Evolutionary conservation across 2,888 invertebrate species (phyloP).

Genomic region (Dynastes hyllus): DNA sequence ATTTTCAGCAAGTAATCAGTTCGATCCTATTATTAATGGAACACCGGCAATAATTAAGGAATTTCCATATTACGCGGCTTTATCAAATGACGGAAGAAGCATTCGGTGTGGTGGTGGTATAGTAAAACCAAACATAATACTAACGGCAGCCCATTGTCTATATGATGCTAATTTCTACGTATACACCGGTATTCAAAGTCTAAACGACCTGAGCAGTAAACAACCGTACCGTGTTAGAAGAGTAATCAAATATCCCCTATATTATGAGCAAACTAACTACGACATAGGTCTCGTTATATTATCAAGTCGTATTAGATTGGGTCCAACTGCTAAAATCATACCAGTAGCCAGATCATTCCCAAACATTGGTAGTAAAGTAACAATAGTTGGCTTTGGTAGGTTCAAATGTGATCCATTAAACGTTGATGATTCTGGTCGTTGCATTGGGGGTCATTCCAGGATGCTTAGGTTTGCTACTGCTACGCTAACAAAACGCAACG

Average conservation of each 20-base stretch:
- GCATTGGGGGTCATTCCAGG: not conserved
- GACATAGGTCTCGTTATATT: not conserved
- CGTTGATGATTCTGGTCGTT: not conserved
- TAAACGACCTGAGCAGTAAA: not conserved
- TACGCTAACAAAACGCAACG: not conserved
- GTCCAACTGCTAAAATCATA: not conserved
- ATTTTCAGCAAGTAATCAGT: too few relatives aligned
- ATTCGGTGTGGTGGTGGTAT: not conserved
- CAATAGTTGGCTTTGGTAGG: not conserved
- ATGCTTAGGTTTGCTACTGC: conserved; percentile 5
- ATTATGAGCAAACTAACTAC: not conserved
- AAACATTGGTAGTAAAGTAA: not conserved
- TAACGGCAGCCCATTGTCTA: not conserved
- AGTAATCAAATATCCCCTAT: not conserved
- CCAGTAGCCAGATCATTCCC: not conserved
- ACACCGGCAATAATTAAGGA: too few relatives aligned
- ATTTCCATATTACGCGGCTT: too few relatives aligned
- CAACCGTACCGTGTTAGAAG: not conserved
- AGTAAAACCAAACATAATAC: not conserved
- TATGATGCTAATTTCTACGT: not conserved
- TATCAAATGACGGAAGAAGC: too few relatives aligned
- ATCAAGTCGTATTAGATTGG: not conserved
- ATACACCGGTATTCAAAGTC: not conserved
- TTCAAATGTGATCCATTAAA: not conserved
- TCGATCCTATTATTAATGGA: too few relatives aligned